Evolutionary conservation across 2,797 vertebrate genomes (phyloP).

Genomic region (Rousettus madagascariensis): DNA sequence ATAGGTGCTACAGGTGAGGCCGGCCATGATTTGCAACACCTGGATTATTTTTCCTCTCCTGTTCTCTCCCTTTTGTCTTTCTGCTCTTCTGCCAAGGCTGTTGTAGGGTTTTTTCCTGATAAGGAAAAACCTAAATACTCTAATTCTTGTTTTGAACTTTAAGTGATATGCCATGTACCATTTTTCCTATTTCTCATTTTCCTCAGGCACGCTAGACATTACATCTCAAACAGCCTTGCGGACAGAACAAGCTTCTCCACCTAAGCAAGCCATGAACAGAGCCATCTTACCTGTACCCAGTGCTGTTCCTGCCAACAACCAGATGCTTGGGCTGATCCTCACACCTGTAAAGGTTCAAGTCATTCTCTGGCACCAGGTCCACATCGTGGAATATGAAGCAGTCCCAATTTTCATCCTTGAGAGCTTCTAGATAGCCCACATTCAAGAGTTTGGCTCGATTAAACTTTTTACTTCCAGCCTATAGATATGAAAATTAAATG

Average conservation of each 20-base stretch:
- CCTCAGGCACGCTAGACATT: neutral
- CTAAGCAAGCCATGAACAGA: fast-evolving
- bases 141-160: neutral
- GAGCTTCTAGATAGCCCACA: conserved; percentile 94
- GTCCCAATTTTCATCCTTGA: conserved; percentile 94
- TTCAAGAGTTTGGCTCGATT: conserved; percentile 98
- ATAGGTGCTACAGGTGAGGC: fast-evolving
- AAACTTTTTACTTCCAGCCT: conserved; percentile 93
- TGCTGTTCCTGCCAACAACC: conserved; percentile 96
- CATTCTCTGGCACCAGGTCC: conserved; percentile 97
- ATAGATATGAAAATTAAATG: conserved; percentile 8
- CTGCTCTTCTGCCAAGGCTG: neutral
- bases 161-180: neutral
- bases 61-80: neutral
- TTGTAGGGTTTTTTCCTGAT: neutral
- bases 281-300: conserved; percentile 93
- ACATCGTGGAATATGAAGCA: conserved; percentile 99
- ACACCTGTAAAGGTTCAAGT: conserved; percentile 94
- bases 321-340: conserved; percentile 94
- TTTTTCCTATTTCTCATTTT: neutral
- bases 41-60: neutral
- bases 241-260: neutral
- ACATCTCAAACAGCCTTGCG: neutral
- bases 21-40: neutral
- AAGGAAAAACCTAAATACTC: neutral